These are phyloP conservation scores for Psophia crepitans DNA, from an alignment of 2,113 vertebrate species.

Conservation along the genomic window DNA sequence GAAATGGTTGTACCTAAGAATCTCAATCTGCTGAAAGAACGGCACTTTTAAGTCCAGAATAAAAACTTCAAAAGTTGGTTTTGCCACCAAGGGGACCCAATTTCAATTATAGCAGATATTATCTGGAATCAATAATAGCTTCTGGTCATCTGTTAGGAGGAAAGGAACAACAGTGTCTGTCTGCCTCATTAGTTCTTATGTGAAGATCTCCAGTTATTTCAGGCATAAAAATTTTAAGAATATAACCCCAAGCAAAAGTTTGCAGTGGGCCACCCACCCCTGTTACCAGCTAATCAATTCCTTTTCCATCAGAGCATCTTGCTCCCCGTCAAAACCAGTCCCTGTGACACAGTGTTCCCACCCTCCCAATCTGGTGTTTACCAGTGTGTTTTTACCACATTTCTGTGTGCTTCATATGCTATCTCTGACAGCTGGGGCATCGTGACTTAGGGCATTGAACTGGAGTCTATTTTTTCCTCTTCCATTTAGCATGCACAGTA, in stretches of 20 bases:
- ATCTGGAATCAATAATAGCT: conserved; percentile 41
- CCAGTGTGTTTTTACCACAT: not conserved
- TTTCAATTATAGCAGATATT: conserved; percentile 20
- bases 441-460: not conserved
- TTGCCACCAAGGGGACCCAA: not conserved
- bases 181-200: conserved; percentile 21
- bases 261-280: not conserved
- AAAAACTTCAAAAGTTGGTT: not conserved
- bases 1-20: not conserved
- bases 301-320: not conserved
- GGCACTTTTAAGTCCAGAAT: not conserved
- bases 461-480: not conserved
- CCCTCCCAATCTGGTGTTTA: not conserved
- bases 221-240: conserved; percentile 9
- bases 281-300: not conserved
- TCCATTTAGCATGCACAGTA: not conserved
- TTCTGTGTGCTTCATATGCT: not conserved
- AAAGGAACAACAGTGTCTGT: not conserved
- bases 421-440: not conserved
- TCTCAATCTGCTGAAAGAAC: not conserved
- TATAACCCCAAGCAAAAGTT: not conserved
- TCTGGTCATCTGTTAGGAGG: conserved; percentile 12
- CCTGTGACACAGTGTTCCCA: not conserved
- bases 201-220: not conserved
- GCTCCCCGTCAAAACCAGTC: not conserved